These are phyloP conservation scores for Thera britannica DNA, from an alignment of 2,888 invertebrate species.

Conservation along the genomic window DNA sequence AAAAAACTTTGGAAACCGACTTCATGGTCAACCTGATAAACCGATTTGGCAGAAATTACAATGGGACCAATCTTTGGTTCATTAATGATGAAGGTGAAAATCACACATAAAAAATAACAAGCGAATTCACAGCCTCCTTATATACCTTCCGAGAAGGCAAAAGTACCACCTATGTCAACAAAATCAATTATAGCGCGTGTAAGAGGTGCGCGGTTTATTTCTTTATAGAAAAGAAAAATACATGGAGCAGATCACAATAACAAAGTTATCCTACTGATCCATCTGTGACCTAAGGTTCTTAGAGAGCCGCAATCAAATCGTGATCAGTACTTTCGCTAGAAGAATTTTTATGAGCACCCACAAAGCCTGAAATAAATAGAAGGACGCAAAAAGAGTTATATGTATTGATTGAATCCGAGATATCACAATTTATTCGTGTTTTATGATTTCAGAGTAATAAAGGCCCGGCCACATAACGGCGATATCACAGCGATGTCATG, in stretches of 20 bases:
- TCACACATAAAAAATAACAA: no score
- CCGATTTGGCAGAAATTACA: no score
- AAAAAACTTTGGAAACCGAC: no score
- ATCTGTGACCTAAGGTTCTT: conserved; percentile 31
- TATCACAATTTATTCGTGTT: conserved; percentile 49
- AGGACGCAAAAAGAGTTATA: conserved; percentile 54
- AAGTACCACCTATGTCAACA: no score
- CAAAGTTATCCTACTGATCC: conserved; percentile 4
- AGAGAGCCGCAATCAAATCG: conserved; percentile 72
- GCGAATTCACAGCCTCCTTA: no score
- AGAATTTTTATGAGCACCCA: conserved; percentile 74
- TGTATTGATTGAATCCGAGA: conserved; percentile 61
- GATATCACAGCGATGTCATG: no score
- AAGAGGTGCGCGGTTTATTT: no score
- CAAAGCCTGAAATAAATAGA: conserved; percentile 67
- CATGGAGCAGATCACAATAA: not conserved
- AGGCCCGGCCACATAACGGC: not conserved
- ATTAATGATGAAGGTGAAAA: no score
- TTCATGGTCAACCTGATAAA: no score
- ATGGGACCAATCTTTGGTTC: no score
- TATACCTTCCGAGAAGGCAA: no score
- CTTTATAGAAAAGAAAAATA: not conserved
- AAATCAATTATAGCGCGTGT: no score
- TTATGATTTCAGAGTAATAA: conserved; percentile 27
- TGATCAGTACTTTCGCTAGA: conserved; percentile 71